These are phyloP conservation scores for Galeopterus variegatus DNA, from an alignment of 2,113 vertebrate genomes.

Conservation along the genomic window DNA sequence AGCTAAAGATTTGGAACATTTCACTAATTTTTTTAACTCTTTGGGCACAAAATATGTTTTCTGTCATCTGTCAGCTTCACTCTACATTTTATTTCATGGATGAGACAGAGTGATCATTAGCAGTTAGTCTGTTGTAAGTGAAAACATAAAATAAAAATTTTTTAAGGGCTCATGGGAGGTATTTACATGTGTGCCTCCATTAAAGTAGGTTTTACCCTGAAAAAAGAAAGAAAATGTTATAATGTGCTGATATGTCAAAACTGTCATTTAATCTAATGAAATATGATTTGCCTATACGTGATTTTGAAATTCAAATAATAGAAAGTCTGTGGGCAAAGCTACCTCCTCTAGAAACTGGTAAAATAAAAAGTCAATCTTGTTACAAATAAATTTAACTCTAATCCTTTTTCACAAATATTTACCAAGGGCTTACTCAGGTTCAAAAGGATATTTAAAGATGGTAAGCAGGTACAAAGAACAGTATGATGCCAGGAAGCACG, in stretches of 20 bases:
- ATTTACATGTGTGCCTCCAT: slow-evolving; percentile 4
- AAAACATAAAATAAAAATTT: slow-evolving; percentile 33
- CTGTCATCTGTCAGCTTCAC: slow-evolving; percentile 34
- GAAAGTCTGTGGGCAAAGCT: not conserved
- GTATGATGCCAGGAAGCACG: not conserved
- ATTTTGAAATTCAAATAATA: slow-evolving; percentile 52
- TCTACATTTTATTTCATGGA: slow-evolving; percentile 53
- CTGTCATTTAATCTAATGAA: slow-evolving; percentile 30
- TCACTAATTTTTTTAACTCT: not conserved
- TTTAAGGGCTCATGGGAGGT: not conserved
- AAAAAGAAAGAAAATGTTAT: slow-evolving; percentile 47
- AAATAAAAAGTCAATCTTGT: slow-evolving; percentile 44
- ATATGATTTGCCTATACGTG: not conserved
- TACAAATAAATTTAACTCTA: slow-evolving; percentile 46
- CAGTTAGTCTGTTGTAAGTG: not conserved
- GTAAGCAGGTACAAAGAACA: not conserved
- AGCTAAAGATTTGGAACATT: slow-evolving; percentile 41
- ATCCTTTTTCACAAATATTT: slow-evolving; percentile 35
- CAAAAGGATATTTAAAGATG: slow-evolving; percentile 1
- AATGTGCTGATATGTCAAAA: slow-evolving; percentile 58
- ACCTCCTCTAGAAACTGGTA: not conserved
- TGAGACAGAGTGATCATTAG: slow-evolving; percentile 42
- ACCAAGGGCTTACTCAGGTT: not conserved
- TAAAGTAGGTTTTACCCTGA: not conserved
- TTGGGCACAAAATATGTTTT: slow-evolving; percentile 43